A percentile compares a stretch with the other conserved stretches of the same genome.
Conservation (phyloP, 2,888 invertebrate genomes). For the Chrysotoxum bicinctum region DNA sequence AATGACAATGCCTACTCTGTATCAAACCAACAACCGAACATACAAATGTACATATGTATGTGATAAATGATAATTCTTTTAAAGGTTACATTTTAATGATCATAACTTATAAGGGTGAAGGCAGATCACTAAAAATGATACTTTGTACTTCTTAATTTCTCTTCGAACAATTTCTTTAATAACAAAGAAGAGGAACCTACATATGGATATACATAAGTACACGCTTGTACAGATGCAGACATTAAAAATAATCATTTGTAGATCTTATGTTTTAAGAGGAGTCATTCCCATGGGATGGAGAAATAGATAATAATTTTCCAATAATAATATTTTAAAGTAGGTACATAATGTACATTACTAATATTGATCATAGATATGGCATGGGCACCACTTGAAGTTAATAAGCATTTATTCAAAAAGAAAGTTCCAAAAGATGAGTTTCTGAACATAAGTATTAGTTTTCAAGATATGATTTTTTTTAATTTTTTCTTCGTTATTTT, state of each 20-base stretch:
- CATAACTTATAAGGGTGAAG: background rate
- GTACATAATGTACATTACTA: background rate
- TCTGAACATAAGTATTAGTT: background rate
- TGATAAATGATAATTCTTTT: background rate
- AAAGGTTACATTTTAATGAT: background rate
- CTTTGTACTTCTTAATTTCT: background rate
- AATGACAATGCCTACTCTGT: too few species aligned
- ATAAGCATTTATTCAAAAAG: background rate
- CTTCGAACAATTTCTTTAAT: background rate
- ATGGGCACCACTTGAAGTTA: background rate
- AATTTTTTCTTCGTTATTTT: too few species aligned
- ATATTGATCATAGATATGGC: background rate
- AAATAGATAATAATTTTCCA: background rate
- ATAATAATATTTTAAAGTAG: background rate
- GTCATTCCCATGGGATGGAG: background rate
- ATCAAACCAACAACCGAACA: too few species aligned
- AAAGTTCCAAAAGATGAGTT: background rate
- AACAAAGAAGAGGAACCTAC: background rate
- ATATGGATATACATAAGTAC: too few species aligned
- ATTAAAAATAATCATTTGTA: background rate
- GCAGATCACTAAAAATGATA: background rate
- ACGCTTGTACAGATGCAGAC: background rate
- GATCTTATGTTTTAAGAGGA: background rate
- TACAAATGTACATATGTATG: too few species aligned
- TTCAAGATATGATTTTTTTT: too few species aligned